Percentiles rank a stretch among this genome's conserved stretches.
These are phyloP conservation scores for Choristoneura rosaceana DNA, from an alignment of 2,888 invertebrate species.

Conservation along the genomic window DNA sequence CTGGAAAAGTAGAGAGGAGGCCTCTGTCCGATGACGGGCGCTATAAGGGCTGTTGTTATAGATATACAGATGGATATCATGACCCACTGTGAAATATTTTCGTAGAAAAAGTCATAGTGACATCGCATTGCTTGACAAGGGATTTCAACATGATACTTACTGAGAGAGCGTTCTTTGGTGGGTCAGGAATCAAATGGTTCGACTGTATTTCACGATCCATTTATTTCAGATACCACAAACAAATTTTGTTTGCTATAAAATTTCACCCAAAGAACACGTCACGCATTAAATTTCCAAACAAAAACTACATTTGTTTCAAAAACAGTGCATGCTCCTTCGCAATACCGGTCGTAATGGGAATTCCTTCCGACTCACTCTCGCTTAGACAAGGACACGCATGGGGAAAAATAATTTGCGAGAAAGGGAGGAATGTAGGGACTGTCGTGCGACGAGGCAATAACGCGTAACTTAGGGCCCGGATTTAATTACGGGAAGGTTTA, in stretches of 20 bases:
- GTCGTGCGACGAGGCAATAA: conserved; percentile 49
- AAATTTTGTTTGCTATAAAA: neutral
- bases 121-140: too few species aligned
- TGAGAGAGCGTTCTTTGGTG: too few species aligned
- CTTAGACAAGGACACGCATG: conserved; percentile 39
- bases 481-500: conserved; percentile 47
- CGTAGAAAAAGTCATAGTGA: too few species aligned
- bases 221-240: neutral
- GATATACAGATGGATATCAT: too few species aligned
- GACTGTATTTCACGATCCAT: neutral
- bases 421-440: conserved; percentile 36
- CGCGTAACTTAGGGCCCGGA: conserved; percentile 45
- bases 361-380: conserved; percentile 47
- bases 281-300: neutral
- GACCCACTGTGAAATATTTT: too few species aligned
- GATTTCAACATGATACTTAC: too few species aligned
- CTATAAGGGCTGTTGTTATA: too few species aligned
- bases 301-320: conserved; percentile 36
- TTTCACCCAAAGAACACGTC: neutral
- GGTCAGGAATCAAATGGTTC: too few species aligned
- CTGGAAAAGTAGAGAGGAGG: too few species aligned
- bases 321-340: conserved; percentile 45
- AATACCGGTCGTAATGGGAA: conserved; percentile 46
- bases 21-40: too few species aligned
- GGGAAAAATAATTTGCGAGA: conserved; percentile 19